phyloP scores from a whole-genome alignment of 2,888 invertebrate species.

The Chouioia cunea region DNA sequence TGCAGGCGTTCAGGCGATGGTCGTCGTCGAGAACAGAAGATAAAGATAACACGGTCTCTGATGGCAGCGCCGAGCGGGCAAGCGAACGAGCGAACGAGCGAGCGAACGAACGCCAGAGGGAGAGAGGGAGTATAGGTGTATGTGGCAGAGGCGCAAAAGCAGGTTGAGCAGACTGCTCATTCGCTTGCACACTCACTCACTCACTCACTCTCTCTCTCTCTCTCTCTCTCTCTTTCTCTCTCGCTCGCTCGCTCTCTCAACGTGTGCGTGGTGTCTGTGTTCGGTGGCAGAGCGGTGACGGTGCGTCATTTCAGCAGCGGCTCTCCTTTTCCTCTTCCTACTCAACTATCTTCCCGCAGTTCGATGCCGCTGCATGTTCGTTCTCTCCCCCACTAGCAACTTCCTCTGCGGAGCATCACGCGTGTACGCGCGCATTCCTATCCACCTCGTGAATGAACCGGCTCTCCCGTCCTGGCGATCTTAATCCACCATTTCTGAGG shows the following conservation, averaged over 20 bases:
- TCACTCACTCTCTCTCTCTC: background rate
- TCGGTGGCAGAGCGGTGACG: slow-evolving; percentile 4
- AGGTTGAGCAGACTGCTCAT: background rate
- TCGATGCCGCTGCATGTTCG: slow-evolving; percentile 1
- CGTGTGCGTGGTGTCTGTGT: slow-evolving; percentile 13
- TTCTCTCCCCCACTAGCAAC: background rate
- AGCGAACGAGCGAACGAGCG: background rate
- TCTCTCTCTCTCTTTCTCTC: background rate
- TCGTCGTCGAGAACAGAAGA: too few species aligned
- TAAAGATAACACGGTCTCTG: too few species aligned
- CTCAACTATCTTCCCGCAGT: background rate
- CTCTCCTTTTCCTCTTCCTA: slow-evolving; percentile 26
- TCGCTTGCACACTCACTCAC: background rate
- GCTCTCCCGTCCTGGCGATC: background rate
- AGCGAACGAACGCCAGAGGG: slow-evolving; percentile 3
- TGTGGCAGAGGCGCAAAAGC: slow-evolving; percentile 23
- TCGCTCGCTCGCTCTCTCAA: background rate
- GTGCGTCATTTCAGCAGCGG: slow-evolving; percentile 6
- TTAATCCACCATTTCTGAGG: slow-evolving; percentile 10
- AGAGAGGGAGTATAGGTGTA: slow-evolving; percentile 1
- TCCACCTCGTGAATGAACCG: background rate
- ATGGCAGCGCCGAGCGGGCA: slow-evolving; percentile 13
- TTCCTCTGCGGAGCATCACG: too few species aligned
- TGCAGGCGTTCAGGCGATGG: too few species aligned
- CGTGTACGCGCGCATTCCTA: background rate